phyloP scores from a whole-genome alignment of 2,113 vertebrate genomes.

The Chelonoidis abingdonii region DNA sequence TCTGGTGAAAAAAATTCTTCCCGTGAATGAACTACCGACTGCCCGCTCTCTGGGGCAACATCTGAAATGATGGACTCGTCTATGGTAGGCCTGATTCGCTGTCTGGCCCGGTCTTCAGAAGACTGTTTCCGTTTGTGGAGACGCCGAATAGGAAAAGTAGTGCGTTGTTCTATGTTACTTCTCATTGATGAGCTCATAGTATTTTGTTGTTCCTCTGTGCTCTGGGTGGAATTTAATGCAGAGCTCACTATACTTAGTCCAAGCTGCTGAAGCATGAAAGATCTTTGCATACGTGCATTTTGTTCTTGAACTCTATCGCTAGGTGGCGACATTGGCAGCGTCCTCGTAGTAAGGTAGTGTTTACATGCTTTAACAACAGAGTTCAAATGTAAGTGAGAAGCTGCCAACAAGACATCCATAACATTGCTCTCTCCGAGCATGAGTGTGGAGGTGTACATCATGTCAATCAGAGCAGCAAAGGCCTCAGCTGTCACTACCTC shows the following conservation, averaged over 20 bases:
- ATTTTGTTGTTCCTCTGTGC: conserved; percentile 73
- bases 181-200: conserved; percentile 75
- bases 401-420: conserved; percentile 96
- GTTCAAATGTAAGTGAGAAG: conserved; percentile 96
- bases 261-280: conserved; percentile 96
- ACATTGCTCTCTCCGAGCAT: conserved; percentile 98
- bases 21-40: conserved; percentile 72
- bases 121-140: conserved; percentile 94
- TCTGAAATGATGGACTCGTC: conserved; percentile 80
- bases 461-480: conserved; percentile 95
- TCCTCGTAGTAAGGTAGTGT: conserved; percentile 96
- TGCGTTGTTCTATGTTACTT: conserved; percentile 84
- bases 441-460: conserved; percentile 99
- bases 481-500: conserved; percentile 98
- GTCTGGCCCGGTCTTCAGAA: conserved; percentile 88
- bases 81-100: conserved; percentile 83
- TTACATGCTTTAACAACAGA: conserved; percentile 98
- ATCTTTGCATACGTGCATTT: conserved; percentile 91
- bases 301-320: conserved; percentile 85
- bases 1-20: conserved; percentile 89
- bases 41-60: conserved; percentile 67
- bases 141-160: conserved; percentile 88
- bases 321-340: conserved; percentile 90
- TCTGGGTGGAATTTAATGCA: conserved; percentile 82
- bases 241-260: conserved; percentile 95